phyloP scores from a whole-genome alignment of 2,888 invertebrate genomes.

The Steinernema hermaphroditum region DNA sequence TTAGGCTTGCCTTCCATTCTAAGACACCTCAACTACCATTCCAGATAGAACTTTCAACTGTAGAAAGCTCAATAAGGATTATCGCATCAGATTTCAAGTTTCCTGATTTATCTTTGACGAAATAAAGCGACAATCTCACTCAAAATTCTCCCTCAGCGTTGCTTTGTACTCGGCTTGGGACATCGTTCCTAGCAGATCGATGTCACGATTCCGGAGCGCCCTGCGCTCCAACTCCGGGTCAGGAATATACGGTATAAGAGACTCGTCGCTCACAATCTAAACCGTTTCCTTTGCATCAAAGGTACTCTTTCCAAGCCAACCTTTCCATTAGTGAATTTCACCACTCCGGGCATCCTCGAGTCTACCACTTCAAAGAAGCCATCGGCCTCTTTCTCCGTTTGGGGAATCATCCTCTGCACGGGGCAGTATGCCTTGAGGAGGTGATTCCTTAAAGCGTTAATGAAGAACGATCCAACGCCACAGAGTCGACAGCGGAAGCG shows the following conservation, averaged over 20 bases:
- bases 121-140: slow-evolving; percentile 17
- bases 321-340: slow-evolving; percentile 43
- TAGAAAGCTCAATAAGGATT: no score
- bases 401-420: no score
- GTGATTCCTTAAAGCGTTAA: slow-evolving; percentile 36
- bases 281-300: background rate
- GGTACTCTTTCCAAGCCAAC: slow-evolving; percentile 30
- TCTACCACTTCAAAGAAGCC: slow-evolving; percentile 44
- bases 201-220: slow-evolving; percentile 20
- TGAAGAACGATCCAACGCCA: slow-evolving; percentile 46
- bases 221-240: slow-evolving; percentile 44
- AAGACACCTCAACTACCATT: no score
- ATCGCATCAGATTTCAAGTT: no score
- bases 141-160: background rate
- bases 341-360: slow-evolving; percentile 42
- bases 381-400: slow-evolving; percentile 40
- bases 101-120: no score
- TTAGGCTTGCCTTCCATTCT: no score
- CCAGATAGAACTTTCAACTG: no score
- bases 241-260: slow-evolving; percentile 45
- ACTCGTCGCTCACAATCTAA: slow-evolving; percentile 49
- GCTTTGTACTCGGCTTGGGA: slow-evolving; percentile 12
- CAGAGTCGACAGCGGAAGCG: slow-evolving; percentile 48
- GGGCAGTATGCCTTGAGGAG: background rate
- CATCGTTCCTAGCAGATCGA: slow-evolving; percentile 8